Conservation (phyloP, 2,797 vertebrate genomes). For the Anguilla anguilla region DNA sequence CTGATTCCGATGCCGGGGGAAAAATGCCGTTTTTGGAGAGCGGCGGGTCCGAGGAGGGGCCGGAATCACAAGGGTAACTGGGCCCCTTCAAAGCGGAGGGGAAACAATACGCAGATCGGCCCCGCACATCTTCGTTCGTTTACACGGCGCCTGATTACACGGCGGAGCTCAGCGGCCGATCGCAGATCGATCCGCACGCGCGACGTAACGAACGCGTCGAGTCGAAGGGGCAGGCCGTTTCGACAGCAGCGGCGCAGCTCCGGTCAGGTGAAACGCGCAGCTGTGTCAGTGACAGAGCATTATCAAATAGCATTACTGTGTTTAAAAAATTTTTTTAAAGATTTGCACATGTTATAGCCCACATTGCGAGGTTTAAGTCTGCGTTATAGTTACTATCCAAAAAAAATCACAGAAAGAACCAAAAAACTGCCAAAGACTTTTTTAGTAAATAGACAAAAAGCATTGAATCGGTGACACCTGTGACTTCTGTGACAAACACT, state of each 20-base stretch:
- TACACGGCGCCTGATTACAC: constrained; percentile 33
- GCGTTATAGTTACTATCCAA: too few relatives aligned
- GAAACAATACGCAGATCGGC: constrained; percentile 35
- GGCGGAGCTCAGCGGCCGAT: neutral
- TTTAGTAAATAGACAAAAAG: too few relatives aligned
- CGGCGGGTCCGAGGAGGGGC: constrained; percentile 29
- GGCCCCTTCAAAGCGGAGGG: constrained; percentile 38
- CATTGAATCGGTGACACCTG: too few relatives aligned
- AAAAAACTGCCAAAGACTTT: too few relatives aligned
- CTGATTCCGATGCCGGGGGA: constrained; percentile 1
- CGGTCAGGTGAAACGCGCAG: neutral
- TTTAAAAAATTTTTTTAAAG: too few relatives aligned
- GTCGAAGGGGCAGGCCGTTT: too few relatives aligned
- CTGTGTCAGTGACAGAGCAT: too few relatives aligned
- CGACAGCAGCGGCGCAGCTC: neutral
- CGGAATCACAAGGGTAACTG: constrained; percentile 44
- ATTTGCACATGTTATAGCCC: too few relatives aligned
- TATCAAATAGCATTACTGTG: too few relatives aligned
- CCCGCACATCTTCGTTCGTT: constrained; percentile 42
- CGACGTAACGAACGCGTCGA: neutral
- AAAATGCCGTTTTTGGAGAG: neutral
- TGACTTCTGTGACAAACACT: too few relatives aligned
- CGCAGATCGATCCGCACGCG: constrained; percentile 17
- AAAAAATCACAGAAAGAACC: too few relatives aligned
- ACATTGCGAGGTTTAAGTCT: too few relatives aligned